A percentile compares a stretch with the other conserved stretches of the same genome.
Evolutionary conservation across 1,140 invertebrate genomes (phyloP).

Genomic region (Drosophila guanche): DNA sequence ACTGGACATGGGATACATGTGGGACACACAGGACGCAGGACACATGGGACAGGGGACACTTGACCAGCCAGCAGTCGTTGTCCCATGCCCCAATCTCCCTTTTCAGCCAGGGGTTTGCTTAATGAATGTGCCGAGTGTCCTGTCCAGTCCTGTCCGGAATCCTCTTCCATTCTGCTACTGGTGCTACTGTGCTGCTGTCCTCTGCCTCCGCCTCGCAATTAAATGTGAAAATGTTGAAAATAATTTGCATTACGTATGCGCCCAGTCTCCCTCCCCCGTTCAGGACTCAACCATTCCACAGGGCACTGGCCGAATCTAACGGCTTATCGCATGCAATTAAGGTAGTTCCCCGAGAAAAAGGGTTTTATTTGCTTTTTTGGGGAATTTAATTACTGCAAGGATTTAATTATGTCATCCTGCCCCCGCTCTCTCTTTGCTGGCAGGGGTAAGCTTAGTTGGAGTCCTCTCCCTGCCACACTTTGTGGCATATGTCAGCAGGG

Average conservation of each 20-base stretch:
- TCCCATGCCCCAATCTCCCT: not conserved
- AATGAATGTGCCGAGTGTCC: slow-evolving; percentile 68
- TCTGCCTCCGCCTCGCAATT: slow-evolving; percentile 66
- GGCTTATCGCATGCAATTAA: slow-evolving; percentile 83
- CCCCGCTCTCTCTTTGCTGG: too few relatives aligned
- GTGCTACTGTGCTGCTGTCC: not conserved
- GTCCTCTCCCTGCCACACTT: slow-evolving; percentile 5
- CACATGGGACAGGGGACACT: slow-evolving; percentile 38
- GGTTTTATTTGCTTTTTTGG: slow-evolving; percentile 71
- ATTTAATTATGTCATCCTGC: slow-evolving; percentile 82
- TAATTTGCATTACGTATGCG: slow-evolving; percentile 80
- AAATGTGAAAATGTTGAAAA: slow-evolving; percentile 83
- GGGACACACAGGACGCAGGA: slow-evolving; percentile 12
- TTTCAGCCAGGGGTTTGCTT: slow-evolving; percentile 42
- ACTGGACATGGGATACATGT: slow-evolving; percentile 25
- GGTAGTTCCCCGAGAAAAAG: slow-evolving; percentile 65
- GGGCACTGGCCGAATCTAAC: slow-evolving; percentile 32
- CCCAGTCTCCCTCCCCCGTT: slow-evolving; percentile 22
- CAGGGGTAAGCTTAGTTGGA: not conserved
- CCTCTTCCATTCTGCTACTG: too few relatives aligned
- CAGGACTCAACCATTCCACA: too few relatives aligned
- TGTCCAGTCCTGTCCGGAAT: slow-evolving; percentile 3
- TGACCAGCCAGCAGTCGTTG: slow-evolving; percentile 20
- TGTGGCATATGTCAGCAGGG: not conserved
- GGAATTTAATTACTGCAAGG: slow-evolving; percentile 83